Conservation (phyloP, 2,888 invertebrate species). For the Dugesia japonica region DNA sequence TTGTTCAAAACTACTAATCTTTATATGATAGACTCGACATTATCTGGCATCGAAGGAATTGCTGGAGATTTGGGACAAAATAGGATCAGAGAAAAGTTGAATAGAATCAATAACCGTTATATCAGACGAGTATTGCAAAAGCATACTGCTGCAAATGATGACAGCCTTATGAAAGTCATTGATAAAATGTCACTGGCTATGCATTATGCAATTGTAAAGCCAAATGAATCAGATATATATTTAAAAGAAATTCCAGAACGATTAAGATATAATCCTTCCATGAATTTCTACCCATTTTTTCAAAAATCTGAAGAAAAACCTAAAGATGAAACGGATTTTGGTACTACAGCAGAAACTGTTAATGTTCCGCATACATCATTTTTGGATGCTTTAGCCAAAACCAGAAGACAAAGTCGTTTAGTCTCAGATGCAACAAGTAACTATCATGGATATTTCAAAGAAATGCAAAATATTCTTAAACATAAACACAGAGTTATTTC, state of each 20-base stretch:
- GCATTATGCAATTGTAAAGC: slow-evolving; percentile 24
- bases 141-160: not conserved
- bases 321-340: not conserved
- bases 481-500: not conserved
- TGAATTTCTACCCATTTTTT: not conserved
- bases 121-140: not conserved
- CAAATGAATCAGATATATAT: not conserved
- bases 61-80: not conserved
- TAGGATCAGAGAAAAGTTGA: not conserved
- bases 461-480: not conserved
- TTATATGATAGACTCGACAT: not conserved
- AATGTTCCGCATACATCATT: not conserved
- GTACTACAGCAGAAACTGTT: not conserved
- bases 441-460: not conserved
- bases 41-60: slow-evolving; percentile 11
- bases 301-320: not conserved
- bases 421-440: not conserved
- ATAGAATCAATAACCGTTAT: not conserved
- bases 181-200: slow-evolving; percentile 24
- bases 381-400: not conserved
- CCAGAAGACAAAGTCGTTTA: not conserved
- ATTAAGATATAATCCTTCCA: not conserved
- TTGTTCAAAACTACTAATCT: not conserved
- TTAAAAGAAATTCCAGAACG: not conserved
- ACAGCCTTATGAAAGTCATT: slow-evolving; percentile 9